Conservation (phyloP, 2,113 vertebrate species). For the Phainopepla nitens region DNA sequence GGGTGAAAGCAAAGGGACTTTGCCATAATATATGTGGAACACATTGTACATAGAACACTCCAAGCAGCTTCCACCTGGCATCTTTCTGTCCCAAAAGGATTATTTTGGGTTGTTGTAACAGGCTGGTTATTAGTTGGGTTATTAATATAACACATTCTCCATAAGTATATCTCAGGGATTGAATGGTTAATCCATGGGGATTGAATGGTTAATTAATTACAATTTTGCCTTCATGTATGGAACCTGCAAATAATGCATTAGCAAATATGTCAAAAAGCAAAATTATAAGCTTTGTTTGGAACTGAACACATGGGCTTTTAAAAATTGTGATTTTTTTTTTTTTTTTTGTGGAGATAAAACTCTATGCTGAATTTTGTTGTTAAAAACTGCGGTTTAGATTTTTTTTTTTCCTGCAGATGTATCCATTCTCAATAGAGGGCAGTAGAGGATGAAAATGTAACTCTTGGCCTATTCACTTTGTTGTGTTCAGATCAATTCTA, state of each 20-base stretch:
- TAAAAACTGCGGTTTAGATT: background rate
- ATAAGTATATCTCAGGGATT: background rate
- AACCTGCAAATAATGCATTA: background rate
- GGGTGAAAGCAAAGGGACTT: background rate
- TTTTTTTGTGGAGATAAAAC: background rate
- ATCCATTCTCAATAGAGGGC: conserved; percentile 70
- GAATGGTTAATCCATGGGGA: background rate
- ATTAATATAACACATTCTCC: background rate
- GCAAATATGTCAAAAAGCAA: background rate
- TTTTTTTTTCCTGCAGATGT: background rate
- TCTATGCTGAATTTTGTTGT: background rate
- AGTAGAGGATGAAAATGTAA: conserved; percentile 70
- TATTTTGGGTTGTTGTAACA: background rate
- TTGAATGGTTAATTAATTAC: background rate
- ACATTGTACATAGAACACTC: background rate
- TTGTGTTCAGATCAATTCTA: background rate
- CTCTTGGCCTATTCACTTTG: background rate
- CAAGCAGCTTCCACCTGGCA: background rate
- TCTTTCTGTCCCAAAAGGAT: background rate
- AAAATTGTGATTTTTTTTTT: background rate
- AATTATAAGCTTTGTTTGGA: background rate
- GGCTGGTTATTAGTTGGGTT: background rate
- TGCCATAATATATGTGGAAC: background rate
- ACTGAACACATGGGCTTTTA: background rate
- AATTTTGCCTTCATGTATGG: background rate